phyloP scores from a whole-genome alignment of 2,113 vertebrate species.

The rat (Rattus norvegicus) region DNA sequence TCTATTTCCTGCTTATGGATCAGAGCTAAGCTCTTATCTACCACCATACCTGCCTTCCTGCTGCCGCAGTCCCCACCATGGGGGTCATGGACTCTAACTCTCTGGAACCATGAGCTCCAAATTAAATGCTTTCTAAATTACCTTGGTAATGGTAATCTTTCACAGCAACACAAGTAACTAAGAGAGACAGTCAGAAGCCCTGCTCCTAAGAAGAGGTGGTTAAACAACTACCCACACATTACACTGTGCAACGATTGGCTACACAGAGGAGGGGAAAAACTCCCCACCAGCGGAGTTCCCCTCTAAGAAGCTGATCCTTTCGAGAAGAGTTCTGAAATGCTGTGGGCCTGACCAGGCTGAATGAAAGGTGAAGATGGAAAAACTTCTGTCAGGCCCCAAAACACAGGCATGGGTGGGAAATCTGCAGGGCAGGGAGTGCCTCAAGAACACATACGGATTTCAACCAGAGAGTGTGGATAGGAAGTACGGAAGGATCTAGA shows the following conservation, averaged over 20 bases:
- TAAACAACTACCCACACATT: not conserved
- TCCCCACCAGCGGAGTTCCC: not conserved
- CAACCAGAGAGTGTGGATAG: not conserved
- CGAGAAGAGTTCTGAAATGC: not conserved
- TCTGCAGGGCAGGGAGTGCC: not conserved
- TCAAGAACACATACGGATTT: not conserved
- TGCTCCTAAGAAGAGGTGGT: not conserved
- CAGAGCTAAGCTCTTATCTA: not conserved
- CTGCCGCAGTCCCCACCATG: not conserved
- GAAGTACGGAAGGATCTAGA: not conserved
- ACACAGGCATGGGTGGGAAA: not conserved
- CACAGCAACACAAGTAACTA: not conserved
- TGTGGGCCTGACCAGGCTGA: not conserved
- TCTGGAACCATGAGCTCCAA: not conserved
- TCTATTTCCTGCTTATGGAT: not conserved
- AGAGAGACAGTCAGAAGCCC: not conserved
- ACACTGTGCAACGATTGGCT: not conserved
- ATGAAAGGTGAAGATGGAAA: not conserved
- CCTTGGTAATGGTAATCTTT: not conserved
- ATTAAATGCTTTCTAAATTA: not conserved
- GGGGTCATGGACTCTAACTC: not conserved
- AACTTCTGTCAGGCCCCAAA: not conserved
- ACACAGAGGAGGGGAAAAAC: not conserved
- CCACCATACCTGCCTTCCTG: not conserved
- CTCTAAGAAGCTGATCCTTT: not conserved